Evolutionary conservation across 1,140 invertebrate species (phyloP).

Genomic region (Geopemphigus sp.): DNA sequence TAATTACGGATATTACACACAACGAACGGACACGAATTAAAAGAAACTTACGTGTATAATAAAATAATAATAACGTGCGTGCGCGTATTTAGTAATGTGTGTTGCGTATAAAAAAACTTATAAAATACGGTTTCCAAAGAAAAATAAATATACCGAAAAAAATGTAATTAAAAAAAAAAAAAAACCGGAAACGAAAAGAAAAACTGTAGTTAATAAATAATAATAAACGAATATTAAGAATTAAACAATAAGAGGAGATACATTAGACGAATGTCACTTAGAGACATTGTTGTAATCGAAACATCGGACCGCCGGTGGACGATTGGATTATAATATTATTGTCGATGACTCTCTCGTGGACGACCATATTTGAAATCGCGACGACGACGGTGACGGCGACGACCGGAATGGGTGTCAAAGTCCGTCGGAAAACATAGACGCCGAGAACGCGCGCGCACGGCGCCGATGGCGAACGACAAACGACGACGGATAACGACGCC

Average conservation of each 20-base stretch:
- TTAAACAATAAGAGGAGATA: slow-evolving; percentile 49
- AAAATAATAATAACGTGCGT: too few relatives aligned
- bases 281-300: slow-evolving; percentile 46
- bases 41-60: too few relatives aligned
- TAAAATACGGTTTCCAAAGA: neutral
- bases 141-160: slow-evolving; percentile 10
- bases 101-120: too few relatives aligned
- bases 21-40: too few relatives aligned
- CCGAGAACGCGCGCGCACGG: neutral
- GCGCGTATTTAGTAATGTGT: too few relatives aligned
- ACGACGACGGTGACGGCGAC: slow-evolving; percentile 19
- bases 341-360: neutral
- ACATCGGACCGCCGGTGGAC: slow-evolving; percentile 38
- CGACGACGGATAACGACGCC: neutral
- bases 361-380: slow-evolving; percentile 23
- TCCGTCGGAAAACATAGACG: neutral
- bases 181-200: slow-evolving; percentile 41
- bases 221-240: slow-evolving; percentile 47
- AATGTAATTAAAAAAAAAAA: slow-evolving; percentile 20
- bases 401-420: slow-evolving; percentile 27
- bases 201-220: too few relatives aligned
- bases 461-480: too few relatives aligned
- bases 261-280: slow-evolving; percentile 45
- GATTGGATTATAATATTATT: neutral
- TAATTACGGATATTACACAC: too few relatives aligned